phyloP scores from a whole-genome alignment of 1,140 invertebrate genomes.

The Drosophila watanabei region DNA sequence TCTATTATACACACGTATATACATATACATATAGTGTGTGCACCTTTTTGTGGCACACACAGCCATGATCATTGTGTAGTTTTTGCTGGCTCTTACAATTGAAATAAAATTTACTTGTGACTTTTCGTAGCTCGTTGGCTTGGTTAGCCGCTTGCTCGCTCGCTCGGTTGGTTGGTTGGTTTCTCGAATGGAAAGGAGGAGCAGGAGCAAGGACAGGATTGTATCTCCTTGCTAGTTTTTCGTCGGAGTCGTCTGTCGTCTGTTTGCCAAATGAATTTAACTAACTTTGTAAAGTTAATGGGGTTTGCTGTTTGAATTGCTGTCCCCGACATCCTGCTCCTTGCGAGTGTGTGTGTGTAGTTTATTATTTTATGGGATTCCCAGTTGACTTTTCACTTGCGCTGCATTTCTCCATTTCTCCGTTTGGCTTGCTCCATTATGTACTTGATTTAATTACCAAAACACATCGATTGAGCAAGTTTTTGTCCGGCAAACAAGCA shows the following conservation, averaged over 20 bases:
- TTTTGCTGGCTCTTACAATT: constrained; percentile 81
- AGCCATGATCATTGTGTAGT: constrained; percentile 54
- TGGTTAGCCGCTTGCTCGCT: constrained; percentile 55
- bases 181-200: constrained; percentile 15
- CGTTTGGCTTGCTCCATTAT: constrained; percentile 36
- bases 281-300: constrained; percentile 85
- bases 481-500: constrained; percentile 27
- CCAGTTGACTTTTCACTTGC: constrained; percentile 76
- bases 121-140: constrained; percentile 74
- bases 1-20: constrained; percentile 15
- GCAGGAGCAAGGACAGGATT: background rate
- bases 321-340: constrained; percentile 23
- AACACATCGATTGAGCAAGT: constrained; percentile 72
- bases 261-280: constrained; percentile 85
- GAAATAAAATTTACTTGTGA: constrained; percentile 84
- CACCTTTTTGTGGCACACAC: constrained; percentile 38
- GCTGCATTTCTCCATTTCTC: constrained; percentile 62
- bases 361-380: constrained; percentile 77
- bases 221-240: constrained; percentile 57
- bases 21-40: constrained; percentile 31
- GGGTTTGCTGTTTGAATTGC: constrained; percentile 82
- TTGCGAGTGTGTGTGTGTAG: constrained; percentile 13
- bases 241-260: constrained; percentile 57
- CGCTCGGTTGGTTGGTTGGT: constrained; percentile 18
- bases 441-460: constrained; percentile 82